These are phyloP conservation scores for Mechanitis mazaeus DNA, from an alignment of 2,888 invertebrate species.

Conservation along the genomic window DNA sequence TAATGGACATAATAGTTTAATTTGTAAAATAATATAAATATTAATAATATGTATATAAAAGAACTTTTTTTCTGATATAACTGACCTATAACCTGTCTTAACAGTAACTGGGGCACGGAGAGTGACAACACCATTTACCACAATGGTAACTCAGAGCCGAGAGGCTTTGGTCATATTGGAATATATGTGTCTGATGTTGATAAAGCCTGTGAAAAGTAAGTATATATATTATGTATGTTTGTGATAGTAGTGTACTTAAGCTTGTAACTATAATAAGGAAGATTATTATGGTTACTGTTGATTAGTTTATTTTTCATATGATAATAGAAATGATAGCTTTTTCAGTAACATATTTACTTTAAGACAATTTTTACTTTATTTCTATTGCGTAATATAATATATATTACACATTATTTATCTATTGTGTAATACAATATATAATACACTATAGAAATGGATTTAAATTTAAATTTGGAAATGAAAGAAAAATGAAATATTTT, in stretches of 20 bases:
- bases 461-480: no score
- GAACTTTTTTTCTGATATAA: background rate
- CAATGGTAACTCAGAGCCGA: conserved; percentile 92
- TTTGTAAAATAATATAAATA: background rate
- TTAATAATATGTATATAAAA: background rate
- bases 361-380: no score
- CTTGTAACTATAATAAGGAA: background rate
- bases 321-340: no score
- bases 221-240: conserved; percentile 1
- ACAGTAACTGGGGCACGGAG: conserved; percentile 97
- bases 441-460: no score
- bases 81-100: conserved; percentile 41
- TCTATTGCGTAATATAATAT: no score
- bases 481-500: no score
- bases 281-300: no score
- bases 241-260: background rate
- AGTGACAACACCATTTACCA: conserved; percentile 88
- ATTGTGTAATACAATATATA: no score
- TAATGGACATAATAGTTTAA: no score
- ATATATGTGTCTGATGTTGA: conserved; percentile 92
- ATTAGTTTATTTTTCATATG: no score
- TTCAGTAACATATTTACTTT: no score
- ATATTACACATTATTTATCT: no score
- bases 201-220: conserved; percentile 86
- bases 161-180: conserved; percentile 96